Evolutionary conservation across 2,797 vertebrate species (phyloP).

Genomic region (Rhinophrynus dorsalis): DNA sequence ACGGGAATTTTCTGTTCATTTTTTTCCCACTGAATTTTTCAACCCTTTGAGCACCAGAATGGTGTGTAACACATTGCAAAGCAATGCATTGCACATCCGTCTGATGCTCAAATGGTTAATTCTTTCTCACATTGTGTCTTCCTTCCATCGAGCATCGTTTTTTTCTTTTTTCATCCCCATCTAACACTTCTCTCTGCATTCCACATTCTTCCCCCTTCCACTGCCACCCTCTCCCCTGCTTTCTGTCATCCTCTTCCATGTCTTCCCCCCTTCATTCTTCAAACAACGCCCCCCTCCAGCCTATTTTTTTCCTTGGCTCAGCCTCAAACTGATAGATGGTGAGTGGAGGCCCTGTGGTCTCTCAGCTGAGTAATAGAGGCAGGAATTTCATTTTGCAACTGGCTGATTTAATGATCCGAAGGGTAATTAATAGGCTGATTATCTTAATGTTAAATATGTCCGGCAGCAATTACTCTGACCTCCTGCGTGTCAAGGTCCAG

Average conservation of each 20-base stretch:
- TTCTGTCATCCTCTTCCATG: neutral
- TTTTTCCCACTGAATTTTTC: too few relatives aligned
- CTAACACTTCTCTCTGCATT: neutral
- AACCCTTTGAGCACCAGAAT: too few relatives aligned
- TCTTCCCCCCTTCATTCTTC: neutral
- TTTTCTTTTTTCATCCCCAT: neutral
- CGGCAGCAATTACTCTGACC: slow-evolving; percentile 99
- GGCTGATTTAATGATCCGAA: slow-evolving; percentile 99
- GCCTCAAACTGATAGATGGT: slow-evolving; percentile 79
- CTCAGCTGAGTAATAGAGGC: slow-evolving; percentile 99
- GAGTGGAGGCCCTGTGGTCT: slow-evolving; percentile 92
- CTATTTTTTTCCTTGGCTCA: slow-evolving; percentile 76
- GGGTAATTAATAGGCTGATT: slow-evolving; percentile 99
- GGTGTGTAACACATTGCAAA: too few relatives aligned
- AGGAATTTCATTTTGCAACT: slow-evolving; percentile 99
- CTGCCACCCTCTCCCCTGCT: neutral
- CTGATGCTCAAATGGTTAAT: too few relatives aligned
- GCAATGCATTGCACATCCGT: too few relatives aligned
- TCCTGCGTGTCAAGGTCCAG: slow-evolving; percentile 99
- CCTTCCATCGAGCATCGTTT: neutral
- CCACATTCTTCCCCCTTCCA: neutral
- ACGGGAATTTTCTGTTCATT: too few relatives aligned
- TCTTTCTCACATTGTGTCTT: too few relatives aligned
- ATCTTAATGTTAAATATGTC: slow-evolving; percentile 99
- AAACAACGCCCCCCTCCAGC: slow-evolving; percentile 61